phyloP scores from a whole-genome alignment of 2,888 invertebrate species.

The Lasioglossum lativentre region DNA sequence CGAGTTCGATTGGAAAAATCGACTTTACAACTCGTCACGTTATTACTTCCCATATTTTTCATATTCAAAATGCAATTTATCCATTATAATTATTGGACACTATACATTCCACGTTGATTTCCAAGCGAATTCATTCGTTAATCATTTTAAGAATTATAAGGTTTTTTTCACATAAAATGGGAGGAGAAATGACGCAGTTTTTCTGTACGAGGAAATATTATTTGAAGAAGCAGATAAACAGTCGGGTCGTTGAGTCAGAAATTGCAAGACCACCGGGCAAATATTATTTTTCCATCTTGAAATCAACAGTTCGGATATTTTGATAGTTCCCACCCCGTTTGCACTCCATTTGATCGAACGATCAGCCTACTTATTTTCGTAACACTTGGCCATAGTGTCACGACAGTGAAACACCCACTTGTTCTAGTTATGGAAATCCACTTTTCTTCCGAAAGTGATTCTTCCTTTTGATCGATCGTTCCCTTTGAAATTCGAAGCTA shows the following conservation, averaged over 20 bases:
- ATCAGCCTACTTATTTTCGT: constrained; percentile 77
- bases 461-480: constrained; percentile 37
- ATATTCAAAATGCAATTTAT: not conserved
- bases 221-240: not conserved
- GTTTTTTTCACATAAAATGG: not conserved
- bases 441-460: not conserved
- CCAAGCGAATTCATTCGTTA: not conserved
- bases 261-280: constrained; percentile 70
- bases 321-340: constrained; percentile 70
- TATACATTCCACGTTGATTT: not conserved
- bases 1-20: constrained; percentile 22
- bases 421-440: constrained; percentile 64
- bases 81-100: no score
- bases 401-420: constrained; percentile 56
- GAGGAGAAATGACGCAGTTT: constrained; percentile 28
- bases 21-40: not conserved
- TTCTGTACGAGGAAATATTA: constrained; percentile 44
- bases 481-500: not conserved
- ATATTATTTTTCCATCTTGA: constrained; percentile 79
- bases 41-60: not conserved
- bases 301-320: constrained; percentile 68
- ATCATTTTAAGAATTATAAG: no score
- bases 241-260: constrained; percentile 37
- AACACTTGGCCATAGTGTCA: constrained; percentile 69
- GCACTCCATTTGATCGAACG: constrained; percentile 62